A percentile compares a stretch with the other conserved stretches of the same genome.
Conservation (phyloP, 2,888 invertebrate genomes). For the Julus scanicus region DNA sequence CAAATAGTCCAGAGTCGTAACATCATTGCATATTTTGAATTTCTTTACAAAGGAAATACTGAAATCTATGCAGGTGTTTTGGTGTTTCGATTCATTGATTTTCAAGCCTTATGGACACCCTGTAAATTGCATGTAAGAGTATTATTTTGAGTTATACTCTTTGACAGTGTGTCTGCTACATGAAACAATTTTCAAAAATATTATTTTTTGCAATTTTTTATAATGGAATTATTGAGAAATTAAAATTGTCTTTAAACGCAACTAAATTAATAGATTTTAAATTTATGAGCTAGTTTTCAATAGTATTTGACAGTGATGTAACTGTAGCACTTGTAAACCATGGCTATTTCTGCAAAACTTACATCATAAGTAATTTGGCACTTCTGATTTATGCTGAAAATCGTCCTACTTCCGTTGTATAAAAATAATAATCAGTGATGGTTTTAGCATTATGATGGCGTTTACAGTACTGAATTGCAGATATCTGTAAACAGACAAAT, state of each 20-base stretch:
- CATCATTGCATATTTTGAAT: neutral
- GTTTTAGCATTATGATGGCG: neutral
- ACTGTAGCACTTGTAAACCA: too few species aligned
- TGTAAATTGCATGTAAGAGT: neutral
- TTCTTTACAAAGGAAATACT: neutral
- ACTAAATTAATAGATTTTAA: neutral
- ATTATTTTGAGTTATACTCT: too few species aligned
- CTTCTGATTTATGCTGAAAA: neutral
- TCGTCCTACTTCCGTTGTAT: neutral
- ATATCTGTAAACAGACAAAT: neutral
- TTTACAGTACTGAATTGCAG: neutral
- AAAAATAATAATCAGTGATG: slow-evolving; percentile 5
- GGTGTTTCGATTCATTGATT: neutral
- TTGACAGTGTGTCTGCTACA: too few species aligned
- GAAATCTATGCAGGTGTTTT: neutral
- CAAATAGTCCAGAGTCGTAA: neutral
- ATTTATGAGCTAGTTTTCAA: neutral
- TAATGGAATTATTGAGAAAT: too few species aligned
- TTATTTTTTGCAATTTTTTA: too few species aligned
- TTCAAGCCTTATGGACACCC: neutral
- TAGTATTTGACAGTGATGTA: too few species aligned
- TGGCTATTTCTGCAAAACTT: neutral
- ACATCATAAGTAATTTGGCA: neutral
- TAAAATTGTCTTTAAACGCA: too few species aligned
- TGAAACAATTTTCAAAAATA: too few species aligned